Evolutionary conservation across 2,797 vertebrate genomes (phyloP).

Genomic region (Sebastes itinus): DNA sequence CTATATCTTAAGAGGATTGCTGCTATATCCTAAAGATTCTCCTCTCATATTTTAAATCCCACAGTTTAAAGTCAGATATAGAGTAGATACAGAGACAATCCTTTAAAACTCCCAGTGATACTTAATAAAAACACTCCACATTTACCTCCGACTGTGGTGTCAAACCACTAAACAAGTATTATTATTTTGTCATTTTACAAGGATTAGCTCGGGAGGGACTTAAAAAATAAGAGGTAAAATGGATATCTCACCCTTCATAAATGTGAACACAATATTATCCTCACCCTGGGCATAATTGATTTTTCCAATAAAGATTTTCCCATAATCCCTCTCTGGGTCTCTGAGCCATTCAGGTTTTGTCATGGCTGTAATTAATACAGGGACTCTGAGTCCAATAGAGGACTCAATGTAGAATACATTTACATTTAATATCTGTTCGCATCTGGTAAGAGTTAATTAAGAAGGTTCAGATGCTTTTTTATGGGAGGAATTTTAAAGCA

Average conservation of each 20-base stretch:
- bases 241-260: constrained; percentile 1
- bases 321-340: constrained; percentile 37
- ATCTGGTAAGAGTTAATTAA: constrained; percentile 50
- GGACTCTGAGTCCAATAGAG: constrained; percentile 13
- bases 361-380: constrained; percentile 49
- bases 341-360: constrained; percentile 16
- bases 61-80: constrained; percentile 26
- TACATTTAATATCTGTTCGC: constrained; percentile 44
- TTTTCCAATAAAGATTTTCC: constrained; percentile 28
- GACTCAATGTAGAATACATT: constrained; percentile 45
- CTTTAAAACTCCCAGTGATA: constrained; percentile 26
- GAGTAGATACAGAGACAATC: constrained; percentile 24
- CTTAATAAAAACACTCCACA: not conserved
- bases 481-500: not conserved
- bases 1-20: constrained; percentile 68
- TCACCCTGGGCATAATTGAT: constrained; percentile 29
- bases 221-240: not conserved
- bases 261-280: constrained; percentile 10
- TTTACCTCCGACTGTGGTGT: not conserved
- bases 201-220: not conserved
- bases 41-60: constrained; percentile 38
- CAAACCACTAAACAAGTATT: constrained; percentile 6
- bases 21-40: constrained; percentile 40
- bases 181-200: not conserved
- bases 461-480: constrained; percentile 24